Evolutionary conservation across 2,888 invertebrate species (phyloP), one percentile per base, ranked within the genome.

Genomic region (Phalera bucephala): DNA sequence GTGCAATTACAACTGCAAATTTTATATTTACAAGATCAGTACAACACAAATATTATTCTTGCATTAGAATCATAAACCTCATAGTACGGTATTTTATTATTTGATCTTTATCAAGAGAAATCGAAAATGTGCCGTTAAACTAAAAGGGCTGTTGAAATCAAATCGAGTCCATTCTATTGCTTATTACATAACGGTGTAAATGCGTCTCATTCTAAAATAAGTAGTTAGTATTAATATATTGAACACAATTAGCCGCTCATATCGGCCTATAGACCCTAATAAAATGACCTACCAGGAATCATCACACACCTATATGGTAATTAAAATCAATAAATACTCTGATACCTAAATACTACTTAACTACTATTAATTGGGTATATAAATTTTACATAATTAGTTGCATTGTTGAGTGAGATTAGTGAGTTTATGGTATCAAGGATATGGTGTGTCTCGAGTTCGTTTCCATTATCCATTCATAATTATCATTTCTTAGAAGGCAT

Each of bases 181-280:
- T 22, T 22, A 8, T 22, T 28, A 9, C 28, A 9, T 4, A 13
- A 12, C 63, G 62, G 72, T 74, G 65, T 65, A 36, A 61, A 30
- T 13, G 26, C 2, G 10, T 6, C 14, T 17, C 26, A 10, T 15
- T 29, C 22, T 14, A 20, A 52, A 59, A 66, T 53, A 54, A 60
- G 55, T 58, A 61, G 56, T 55, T 52, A 31, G 34, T 41, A 51
- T 57, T 57, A 58, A 70, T 56, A 64, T 64, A 72, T 66, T 59
- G 61, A 38, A 39, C 34, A 45, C 59, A 55, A 72, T 64, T 47
- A 45, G 19, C 17, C 41, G 34, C 37, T 40, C 32, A 28, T 25
- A 25, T 39, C 35, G 29, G 45, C 35, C 46, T 36, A 41, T 31
- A n/a, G 12, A 29, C 33, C 33, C 40, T 17, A 11, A 45, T 48